These are phyloP conservation scores for Antedon mediterranea DNA, from an alignment of 53 echinoderm and acorn worm species.

Conservation along the genomic window DNA sequence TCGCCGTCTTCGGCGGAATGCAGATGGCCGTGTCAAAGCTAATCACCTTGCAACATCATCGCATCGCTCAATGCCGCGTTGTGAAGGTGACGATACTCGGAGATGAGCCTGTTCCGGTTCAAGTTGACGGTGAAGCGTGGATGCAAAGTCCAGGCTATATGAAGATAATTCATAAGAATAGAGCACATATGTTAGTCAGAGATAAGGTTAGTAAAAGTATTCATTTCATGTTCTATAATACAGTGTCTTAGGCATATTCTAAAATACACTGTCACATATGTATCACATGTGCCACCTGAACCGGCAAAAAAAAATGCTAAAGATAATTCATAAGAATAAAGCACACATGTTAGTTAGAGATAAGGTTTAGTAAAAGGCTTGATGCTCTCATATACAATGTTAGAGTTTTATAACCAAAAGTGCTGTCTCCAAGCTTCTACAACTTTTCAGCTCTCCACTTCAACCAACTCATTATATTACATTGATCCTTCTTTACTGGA, in stretches of 20 bases:
- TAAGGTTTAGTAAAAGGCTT: conserved; percentile 30
- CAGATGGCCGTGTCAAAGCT: conserved; percentile 94
- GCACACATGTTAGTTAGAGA: conserved; percentile 94
- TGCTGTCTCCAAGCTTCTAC: too few species aligned
- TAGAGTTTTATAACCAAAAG: too few species aligned
- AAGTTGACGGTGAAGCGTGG: conserved; percentile 96
- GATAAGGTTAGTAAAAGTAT: conserved; percentile 45
- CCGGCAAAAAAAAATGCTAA: too few species aligned
- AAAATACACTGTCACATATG: too few species aligned
- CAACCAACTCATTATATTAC: too few species aligned
- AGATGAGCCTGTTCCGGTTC: conserved; percentile 77
- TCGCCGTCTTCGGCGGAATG: conserved; percentile 90
- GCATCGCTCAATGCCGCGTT: conserved; percentile 94
- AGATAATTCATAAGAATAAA: conserved; percentile 86
- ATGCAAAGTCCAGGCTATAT: conserved; percentile 85
- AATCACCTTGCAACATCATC: conserved; percentile 84
- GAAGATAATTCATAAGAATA: conserved; percentile 88
- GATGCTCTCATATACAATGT: too few species aligned
- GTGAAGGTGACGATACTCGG: conserved; percentile 87
- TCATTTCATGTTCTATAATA: too few species aligned
- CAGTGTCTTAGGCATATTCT: too few species aligned
- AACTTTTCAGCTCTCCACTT: too few species aligned
- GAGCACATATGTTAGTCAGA: conserved; percentile 90
- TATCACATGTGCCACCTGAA: too few species aligned
- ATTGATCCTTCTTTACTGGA: too few species aligned